These are phyloP conservation scores for Sphaeramia orbicularis DNA, from an alignment of 2,797 vertebrate genomes.

Conservation along the genomic window DNA sequence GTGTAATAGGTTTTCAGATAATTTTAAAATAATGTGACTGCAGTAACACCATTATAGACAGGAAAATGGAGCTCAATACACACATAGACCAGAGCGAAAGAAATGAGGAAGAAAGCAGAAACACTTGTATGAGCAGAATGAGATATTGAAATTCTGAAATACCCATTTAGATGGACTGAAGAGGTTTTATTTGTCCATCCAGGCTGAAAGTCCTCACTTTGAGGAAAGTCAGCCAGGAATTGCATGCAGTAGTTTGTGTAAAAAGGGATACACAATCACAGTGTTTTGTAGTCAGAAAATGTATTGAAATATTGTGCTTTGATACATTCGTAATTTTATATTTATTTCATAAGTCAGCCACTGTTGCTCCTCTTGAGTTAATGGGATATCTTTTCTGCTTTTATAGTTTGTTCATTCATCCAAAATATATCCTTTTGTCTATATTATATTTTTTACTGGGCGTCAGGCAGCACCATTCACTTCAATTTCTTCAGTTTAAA, in stretches of 20 bases:
- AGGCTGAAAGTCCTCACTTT: not conserved
- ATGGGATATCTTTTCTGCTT: too few species aligned
- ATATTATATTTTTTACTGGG: too few species aligned
- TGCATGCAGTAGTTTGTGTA: not conserved
- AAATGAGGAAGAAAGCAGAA: conserved; percentile 8
- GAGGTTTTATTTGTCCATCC: not conserved
- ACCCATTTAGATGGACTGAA: not conserved
- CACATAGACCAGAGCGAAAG: conserved; percentile 2
- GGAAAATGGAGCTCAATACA: conserved; percentile 8
- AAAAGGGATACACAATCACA: not conserved
- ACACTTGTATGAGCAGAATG: not conserved
- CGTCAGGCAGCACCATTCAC: too few species aligned
- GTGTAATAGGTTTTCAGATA: conserved; percentile 43
- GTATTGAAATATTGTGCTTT: not conserved
- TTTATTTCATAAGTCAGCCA: too few species aligned
- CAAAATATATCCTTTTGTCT: too few species aligned
- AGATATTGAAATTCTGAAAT: conserved; percentile 7
- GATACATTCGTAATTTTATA: too few species aligned
- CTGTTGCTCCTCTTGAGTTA: too few species aligned
- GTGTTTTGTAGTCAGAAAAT: not conserved
- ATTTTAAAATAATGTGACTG: conserved; percentile 47
- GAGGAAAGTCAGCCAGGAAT: not conserved
- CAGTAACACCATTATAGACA: conserved; percentile 10
- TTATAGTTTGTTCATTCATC: too few species aligned
- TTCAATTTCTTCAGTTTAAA: too few species aligned